Conservation (phyloP, 2,888 invertebrate species). For the Danaus chrysippus region DNA sequence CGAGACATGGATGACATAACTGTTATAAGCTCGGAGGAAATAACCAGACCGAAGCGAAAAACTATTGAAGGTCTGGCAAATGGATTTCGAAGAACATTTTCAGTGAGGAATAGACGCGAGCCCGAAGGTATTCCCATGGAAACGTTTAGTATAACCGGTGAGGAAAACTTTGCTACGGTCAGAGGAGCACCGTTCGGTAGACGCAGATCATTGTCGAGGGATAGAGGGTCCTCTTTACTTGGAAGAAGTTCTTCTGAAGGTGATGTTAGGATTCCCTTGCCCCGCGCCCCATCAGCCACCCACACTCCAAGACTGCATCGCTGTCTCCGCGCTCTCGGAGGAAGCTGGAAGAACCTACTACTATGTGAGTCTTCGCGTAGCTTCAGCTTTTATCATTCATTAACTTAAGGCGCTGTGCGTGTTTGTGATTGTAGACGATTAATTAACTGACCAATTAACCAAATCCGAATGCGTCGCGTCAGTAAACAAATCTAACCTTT, state of each 20-base stretch:
- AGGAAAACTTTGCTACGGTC: conserved; percentile 68
- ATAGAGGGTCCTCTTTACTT: conserved; percentile 74
- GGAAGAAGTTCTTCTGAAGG: conserved; percentile 86
- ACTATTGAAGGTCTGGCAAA: conserved; percentile 69
- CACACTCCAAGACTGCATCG: conserved; percentile 80
- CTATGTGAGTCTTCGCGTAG: conserved; percentile 82
- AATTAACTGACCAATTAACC: conserved; percentile 54
- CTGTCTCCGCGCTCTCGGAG: conserved; percentile 86
- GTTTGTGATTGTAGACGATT: conserved; percentile 21
- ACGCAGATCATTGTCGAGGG: conserved; percentile 69
- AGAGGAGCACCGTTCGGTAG: conserved; percentile 69
- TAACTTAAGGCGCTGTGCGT: conserved; percentile 33
- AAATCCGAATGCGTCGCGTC: conserved; percentile 43
- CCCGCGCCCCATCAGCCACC: conserved; percentile 60
- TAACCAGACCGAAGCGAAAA: conserved; percentile 59
- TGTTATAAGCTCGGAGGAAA: conserved; percentile 70
- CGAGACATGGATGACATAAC: conserved; percentile 68
- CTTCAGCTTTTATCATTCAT: conserved; percentile 42
- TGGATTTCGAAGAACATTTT: conserved; percentile 69
- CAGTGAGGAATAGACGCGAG: conserved; percentile 61
- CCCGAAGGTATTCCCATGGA: conserved; percentile 67
- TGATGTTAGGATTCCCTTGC: conserved; percentile 74
- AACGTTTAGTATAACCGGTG: conserved; percentile 58
- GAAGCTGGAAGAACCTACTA: conserved; percentile 89
- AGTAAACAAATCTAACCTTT: conserved; percentile 58